These are phyloP conservation scores for Acyrthosiphon pisum DNA, from an alignment of 1,140 invertebrate genomes.

Conservation along the genomic window DNA sequence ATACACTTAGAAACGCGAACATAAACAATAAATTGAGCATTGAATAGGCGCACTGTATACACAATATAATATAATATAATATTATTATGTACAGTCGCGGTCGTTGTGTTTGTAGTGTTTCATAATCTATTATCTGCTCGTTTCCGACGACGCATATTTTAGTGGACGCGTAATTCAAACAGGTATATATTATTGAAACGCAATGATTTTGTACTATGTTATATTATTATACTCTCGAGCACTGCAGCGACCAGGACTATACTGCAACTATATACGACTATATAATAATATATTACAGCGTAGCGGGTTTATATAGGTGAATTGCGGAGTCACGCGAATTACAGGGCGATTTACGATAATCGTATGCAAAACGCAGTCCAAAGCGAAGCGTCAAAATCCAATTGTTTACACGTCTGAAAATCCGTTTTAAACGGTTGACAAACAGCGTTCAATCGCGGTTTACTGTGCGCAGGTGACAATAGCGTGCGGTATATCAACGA, in stretches of 20 bases:
- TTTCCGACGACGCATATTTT: constrained; percentile 12
- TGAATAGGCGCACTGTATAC: not conserved
- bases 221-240: not conserved
- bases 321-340: not conserved
- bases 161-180: not conserved
- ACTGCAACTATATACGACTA: not conserved
- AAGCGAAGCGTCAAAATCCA: not conserved
- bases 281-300: not conserved
- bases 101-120: not conserved
- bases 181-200: not conserved
- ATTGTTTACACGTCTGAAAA: constrained; percentile 39
- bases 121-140: constrained; percentile 1
- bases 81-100: not conserved
- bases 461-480: not conserved
- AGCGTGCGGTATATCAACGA: not conserved
- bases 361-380: constrained; percentile 2
- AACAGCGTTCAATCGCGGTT: not conserved
- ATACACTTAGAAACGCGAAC: not conserved
- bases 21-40: not conserved
- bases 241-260: not conserved
- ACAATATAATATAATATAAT: not conserved
- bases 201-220: not conserved
- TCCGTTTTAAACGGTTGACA: constrained; percentile 17
- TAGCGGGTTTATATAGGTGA: not conserved
- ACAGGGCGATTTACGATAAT: constrained; percentile 9